Conservation (phyloP, 2,797 vertebrate species). For the Mormyrus proboscirostris region DNA sequence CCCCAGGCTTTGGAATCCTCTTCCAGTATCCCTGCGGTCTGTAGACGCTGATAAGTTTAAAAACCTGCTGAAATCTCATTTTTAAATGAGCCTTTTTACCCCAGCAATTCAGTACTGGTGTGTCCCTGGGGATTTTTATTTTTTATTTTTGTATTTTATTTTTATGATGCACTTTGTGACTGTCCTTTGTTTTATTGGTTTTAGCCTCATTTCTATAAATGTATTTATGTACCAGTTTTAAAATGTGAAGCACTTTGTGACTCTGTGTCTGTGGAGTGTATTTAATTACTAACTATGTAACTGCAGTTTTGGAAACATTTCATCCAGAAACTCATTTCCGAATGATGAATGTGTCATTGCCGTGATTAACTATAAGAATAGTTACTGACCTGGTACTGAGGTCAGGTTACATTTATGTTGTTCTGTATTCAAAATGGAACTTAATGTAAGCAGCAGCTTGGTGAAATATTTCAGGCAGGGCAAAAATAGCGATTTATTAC, state of each 20-base stretch:
- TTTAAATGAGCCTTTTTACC: not conserved
- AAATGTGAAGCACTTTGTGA: not conserved
- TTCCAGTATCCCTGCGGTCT: not conserved
- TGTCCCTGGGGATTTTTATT: not conserved
- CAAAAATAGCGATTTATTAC: not conserved
- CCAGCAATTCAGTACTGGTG: not conserved
- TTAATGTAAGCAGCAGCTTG: not conserved
- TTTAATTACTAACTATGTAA: not conserved
- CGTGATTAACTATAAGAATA: not conserved
- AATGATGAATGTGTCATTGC: not conserved
- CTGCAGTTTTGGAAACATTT: not conserved
- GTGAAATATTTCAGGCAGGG: not conserved
- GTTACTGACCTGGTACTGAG: not conserved
- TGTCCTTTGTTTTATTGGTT: not conserved
- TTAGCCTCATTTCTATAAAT: not conserved
- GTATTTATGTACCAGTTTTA: not conserved
- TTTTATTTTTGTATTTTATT: not conserved
- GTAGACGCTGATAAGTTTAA: not conserved
- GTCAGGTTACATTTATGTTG: not conserved
- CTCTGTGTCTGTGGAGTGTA: not conserved
- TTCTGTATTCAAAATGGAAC: not conserved
- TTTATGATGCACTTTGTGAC: not conserved
- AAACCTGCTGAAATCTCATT: not conserved
- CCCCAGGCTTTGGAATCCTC: not conserved
- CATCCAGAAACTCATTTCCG: not conserved